Evolutionary conservation across 1,140 invertebrate species (phyloP), one percentile per base, ranked within the genome.

Genomic region (Formica selysi): DNA sequence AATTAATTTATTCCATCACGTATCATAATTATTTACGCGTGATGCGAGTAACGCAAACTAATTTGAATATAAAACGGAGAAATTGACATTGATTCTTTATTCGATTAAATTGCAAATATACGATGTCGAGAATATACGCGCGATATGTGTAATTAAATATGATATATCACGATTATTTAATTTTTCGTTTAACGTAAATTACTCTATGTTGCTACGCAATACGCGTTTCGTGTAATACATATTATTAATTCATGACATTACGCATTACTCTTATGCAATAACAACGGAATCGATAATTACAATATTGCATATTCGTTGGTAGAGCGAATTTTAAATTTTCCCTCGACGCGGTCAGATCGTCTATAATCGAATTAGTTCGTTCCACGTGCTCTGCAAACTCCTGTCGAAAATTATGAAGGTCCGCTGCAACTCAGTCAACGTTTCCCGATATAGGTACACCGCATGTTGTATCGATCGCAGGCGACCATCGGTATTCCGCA

Each of bases 311-410:
- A 10, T 26, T 41, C 54, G 65, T 32, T 26, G 57, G 19, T 16
- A 61, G 22, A 78, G 54, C 44, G 54, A 86, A 86, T 67, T 87
- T 86, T 86, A 79, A 87, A 87, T 86, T 86, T 65, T 87, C 74
- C 74, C 86, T 48, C 48, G 64, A 71, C 81, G 76, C 81, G 84
- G 59, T 83, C 57, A 64, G 22, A 62, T 54, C 13, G 64, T 61
- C 22, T 76, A 73, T 79, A 85, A 76, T 70, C 80, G 48, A 68
- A 76, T 70, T 85, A 76, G 83, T 85, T 71, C 70, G 64, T 38
- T 68, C 62, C 81, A 84, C 80, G 81, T 85, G 38, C 26, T 81
- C 76, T 36, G 62, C 68, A 67, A 81, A 84, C 62, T 64, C 67
- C 32, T 64, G 79, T 54, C 59, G 70, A 71, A 86, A 79, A 76